Evolutionary conservation across 2,797 vertebrate species (phyloP).

Genomic region (Microhierax caerulescens): DNA sequence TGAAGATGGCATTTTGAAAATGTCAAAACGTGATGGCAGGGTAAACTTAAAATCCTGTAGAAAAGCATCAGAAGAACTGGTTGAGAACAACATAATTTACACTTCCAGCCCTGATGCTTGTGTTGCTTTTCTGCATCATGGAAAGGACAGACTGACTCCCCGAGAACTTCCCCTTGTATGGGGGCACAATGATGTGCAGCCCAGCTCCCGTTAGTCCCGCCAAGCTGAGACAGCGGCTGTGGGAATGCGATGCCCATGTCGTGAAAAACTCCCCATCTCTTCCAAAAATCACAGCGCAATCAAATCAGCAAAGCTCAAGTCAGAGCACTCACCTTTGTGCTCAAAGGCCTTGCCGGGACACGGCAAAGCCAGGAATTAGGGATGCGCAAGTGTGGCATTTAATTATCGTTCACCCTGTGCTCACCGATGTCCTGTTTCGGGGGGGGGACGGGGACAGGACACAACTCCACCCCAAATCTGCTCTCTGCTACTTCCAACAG

Average conservation of each 20-base stretch:
- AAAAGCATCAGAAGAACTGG: not conserved
- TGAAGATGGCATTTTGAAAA: not conserved
- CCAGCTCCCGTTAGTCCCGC: not conserved
- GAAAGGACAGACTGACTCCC: fast-evolving
- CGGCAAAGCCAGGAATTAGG: not conserved
- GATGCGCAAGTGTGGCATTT: fast-evolving
- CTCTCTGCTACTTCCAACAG: not conserved
- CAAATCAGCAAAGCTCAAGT: not conserved
- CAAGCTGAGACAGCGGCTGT: fast-evolving
- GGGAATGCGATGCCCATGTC: fast-evolving
- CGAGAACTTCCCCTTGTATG: not conserved
- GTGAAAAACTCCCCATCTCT: not conserved
- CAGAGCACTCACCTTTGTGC: fast-evolving
- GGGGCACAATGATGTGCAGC: fast-evolving
- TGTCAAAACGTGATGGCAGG: fast-evolving
- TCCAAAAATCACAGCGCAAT: not conserved
- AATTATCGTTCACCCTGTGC: not conserved
- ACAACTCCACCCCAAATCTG: too few relatives aligned
- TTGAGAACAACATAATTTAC: fast-evolving
- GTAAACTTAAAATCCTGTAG: not conserved
- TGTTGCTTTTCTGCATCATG: fast-evolving
- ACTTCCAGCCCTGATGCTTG: not conserved
- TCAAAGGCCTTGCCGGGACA: too few relatives aligned
- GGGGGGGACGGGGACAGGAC: too few relatives aligned
- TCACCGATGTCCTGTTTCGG: not conserved